Conservation (phyloP, 2,113 vertebrate species). For the Podarcis raffonei region DNA sequence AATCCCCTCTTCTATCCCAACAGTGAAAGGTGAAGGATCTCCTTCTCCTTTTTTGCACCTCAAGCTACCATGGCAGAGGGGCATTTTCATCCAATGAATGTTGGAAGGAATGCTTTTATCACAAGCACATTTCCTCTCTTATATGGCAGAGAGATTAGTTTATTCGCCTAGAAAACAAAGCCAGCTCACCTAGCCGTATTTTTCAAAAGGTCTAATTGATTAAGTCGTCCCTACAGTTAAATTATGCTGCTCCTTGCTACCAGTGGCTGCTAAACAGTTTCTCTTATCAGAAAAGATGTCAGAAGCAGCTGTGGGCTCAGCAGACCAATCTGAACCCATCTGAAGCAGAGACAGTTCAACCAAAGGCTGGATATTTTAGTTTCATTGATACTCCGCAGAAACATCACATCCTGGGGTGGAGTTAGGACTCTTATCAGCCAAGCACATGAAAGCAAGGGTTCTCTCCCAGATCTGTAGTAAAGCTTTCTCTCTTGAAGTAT, state of each 20-base stretch:
- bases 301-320: not conserved
- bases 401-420: not conserved
- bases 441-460: not conserved
- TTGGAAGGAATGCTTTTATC: not conserved
- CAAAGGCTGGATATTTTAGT: not conserved
- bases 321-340: not conserved
- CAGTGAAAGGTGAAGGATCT: too few species aligned
- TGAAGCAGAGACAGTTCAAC: not conserved
- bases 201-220: not conserved
- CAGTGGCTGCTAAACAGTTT: not conserved
- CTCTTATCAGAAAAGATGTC: not conserved
- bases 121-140: not conserved
- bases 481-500: not conserved
- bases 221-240: not conserved
- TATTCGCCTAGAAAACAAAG: not conserved
- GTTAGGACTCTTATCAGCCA: not conserved
- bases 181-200: not conserved
- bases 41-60: too few species aligned
- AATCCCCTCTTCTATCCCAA: too few species aligned
- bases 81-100: too few species aligned
- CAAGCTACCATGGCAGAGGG: too few species aligned
- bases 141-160: not conserved
- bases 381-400: not conserved
- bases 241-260: not conserved
- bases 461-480: not conserved